phyloP scores from a whole-genome alignment of 2,888 invertebrate genomes.

The Acanthosoma haemorrhoidale region DNA sequence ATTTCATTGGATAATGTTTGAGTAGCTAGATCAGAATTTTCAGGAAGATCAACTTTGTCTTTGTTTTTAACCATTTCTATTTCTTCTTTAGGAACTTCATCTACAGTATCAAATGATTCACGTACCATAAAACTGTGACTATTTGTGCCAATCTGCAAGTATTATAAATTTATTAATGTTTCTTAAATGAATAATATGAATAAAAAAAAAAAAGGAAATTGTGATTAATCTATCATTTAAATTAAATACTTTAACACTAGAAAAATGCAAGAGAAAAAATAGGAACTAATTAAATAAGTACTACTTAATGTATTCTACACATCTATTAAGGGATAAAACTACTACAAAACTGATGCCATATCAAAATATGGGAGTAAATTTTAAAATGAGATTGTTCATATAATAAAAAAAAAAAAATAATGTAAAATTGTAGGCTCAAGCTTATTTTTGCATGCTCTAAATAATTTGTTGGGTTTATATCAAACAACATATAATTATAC shows the following conservation, averaged over 20 bases:
- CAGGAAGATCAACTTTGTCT: neutral
- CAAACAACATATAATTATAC: too few relatives aligned
- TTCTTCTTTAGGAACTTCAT: constrained; percentile 1
- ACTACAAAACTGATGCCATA: too few relatives aligned
- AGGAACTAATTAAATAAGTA: neutral
- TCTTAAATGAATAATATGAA: neutral
- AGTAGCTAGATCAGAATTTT: neutral
- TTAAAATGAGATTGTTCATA: too few relatives aligned
- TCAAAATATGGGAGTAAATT: too few relatives aligned
- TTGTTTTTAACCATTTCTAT: neutral
- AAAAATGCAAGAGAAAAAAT: neutral
- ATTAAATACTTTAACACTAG: neutral
- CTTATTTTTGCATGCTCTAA: too few relatives aligned
- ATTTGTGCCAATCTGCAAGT: neutral
- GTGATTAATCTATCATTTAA: neutral
- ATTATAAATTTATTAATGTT: neutral
- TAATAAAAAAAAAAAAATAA: too few relatives aligned
- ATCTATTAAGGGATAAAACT: too few relatives aligned
- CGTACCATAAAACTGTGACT: neutral
- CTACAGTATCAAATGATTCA: neutral
- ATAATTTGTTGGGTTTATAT: too few relatives aligned
- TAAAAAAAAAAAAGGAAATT: neutral
- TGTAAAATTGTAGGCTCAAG: too few relatives aligned
- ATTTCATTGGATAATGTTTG: neutral
- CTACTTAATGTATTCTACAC: neutral